Conservation (phyloP, 2,888 invertebrate species). For the Rotaria magnacalcarata region DNA sequence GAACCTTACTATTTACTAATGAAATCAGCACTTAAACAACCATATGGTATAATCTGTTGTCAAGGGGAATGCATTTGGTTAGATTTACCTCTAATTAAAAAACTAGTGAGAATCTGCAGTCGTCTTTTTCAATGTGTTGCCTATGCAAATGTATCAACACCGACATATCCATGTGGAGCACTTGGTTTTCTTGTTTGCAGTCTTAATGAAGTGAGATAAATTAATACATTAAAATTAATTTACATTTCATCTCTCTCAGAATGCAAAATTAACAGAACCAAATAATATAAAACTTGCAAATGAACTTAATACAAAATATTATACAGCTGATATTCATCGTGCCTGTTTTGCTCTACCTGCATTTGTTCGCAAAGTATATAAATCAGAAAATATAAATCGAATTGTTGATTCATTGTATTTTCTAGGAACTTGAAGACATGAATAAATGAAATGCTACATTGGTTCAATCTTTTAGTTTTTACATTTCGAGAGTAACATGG, state of each 20-base stretch:
- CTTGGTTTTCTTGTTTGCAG: conserved; percentile 89
- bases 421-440: not conserved
- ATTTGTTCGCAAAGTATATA: conserved; percentile 64
- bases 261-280: conserved; percentile 63
- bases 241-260: not conserved
- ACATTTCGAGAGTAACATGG: too few relatives aligned
- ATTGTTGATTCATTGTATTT: not conserved
- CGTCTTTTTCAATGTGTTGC: conserved; percentile 73
- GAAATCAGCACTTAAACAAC: conserved; percentile 71
- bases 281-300: conserved; percentile 66
- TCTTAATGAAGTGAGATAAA: conserved; percentile 64
- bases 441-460: not conserved
- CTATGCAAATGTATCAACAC: conserved; percentile 78
- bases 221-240: not conserved
- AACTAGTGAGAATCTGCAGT: conserved; percentile 72
- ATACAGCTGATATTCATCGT: conserved; percentile 75
- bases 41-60: conserved; percentile 82
- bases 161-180: conserved; percentile 92
- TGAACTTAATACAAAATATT: conserved; percentile 74
- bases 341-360: conserved; percentile 82
- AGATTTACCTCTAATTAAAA: conserved; percentile 72
- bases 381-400: too few relatives aligned
- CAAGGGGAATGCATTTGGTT: conserved; percentile 73
- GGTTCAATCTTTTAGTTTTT: too few relatives aligned
- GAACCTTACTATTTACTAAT: conserved; percentile 78